phyloP scores from a whole-genome alignment of 1,140 invertebrate species.

The Lanistes nyassanus region DNA sequence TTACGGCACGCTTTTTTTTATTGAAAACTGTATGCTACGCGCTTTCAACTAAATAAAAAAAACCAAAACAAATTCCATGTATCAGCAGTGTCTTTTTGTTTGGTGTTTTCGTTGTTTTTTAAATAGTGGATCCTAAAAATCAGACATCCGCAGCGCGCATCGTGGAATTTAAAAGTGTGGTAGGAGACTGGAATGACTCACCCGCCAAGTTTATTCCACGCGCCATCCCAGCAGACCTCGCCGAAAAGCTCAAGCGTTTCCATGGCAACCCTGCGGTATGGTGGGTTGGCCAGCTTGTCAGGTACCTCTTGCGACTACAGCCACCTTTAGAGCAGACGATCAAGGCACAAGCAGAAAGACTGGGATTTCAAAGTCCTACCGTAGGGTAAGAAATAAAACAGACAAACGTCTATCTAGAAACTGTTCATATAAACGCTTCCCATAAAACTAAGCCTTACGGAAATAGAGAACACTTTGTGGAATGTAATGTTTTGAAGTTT shows the following conservation, averaged over 20 bases:
- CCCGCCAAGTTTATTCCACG: constrained; percentile 91
- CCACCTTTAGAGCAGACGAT: constrained; percentile 73
- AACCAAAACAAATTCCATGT: too few species aligned
- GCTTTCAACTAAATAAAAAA: too few species aligned
- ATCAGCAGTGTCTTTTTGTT: too few species aligned
- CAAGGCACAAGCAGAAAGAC: constrained; percentile 77
- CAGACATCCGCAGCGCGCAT: constrained; percentile 74
- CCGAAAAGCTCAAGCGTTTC: constrained; percentile 79
- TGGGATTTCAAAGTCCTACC: constrained; percentile 87
- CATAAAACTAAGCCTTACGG: too few species aligned
- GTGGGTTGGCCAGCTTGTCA: constrained; percentile 97
- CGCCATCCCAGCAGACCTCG: constrained; percentile 90
- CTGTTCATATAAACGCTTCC: too few species aligned
- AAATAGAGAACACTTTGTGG: too few species aligned
- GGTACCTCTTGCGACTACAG: constrained; percentile 84
- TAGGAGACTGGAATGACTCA: constrained; percentile 92
- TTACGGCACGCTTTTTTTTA: too few species aligned
- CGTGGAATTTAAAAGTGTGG: constrained; percentile 80
- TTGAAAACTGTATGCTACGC: too few species aligned
- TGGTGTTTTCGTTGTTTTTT: too few species aligned
- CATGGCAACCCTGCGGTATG: constrained; percentile 96
- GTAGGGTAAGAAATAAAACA: constrained; percentile 78
- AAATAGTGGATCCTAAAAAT: too few species aligned
- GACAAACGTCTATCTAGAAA: too few species aligned
- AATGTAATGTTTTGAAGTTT: too few species aligned